These are phyloP conservation scores for Lagria hirta DNA, from an alignment of 2,888 invertebrate species.

Conservation along the genomic window DNA sequence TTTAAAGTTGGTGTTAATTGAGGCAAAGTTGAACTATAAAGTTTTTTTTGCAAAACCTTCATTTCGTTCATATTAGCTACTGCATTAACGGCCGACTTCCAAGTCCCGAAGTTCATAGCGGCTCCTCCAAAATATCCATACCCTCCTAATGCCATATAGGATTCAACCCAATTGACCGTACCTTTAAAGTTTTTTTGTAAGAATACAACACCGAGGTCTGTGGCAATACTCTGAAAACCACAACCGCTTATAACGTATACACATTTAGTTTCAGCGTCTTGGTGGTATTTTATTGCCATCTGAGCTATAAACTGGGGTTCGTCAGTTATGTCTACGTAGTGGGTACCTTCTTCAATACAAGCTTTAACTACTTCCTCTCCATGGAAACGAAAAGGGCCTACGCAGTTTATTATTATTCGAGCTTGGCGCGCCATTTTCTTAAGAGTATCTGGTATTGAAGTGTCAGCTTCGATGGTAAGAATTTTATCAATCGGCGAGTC, in stretches of 20 bases:
- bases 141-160: constrained; percentile 58
- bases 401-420: constrained; percentile 84
- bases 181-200: constrained; percentile 77
- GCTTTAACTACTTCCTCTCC: constrained; percentile 90
- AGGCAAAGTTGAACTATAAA: background rate
- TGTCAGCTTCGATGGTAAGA: constrained; percentile 65
- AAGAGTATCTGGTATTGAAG: constrained; percentile 71
- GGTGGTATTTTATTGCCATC: constrained; percentile 73
- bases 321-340: constrained; percentile 91
- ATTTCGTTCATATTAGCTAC: constrained; percentile 48
- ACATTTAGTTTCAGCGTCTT: constrained; percentile 70
- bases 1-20: background rate
- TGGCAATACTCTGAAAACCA: constrained; percentile 91
- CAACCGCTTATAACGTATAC: constrained; percentile 87
- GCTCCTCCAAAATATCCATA: constrained; percentile 54
- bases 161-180: constrained; percentile 76
- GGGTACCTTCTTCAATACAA: constrained; percentile 72
- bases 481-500: constrained; percentile 17
- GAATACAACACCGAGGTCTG: constrained; percentile 80
- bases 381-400: constrained; percentile 87
- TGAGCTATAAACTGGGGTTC: constrained; percentile 69
- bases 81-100: constrained; percentile 83
- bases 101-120: constrained; percentile 79
- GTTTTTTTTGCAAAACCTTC: background rate
- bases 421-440: constrained; percentile 77